Evolutionary conservation across 2,113 vertebrate genomes (phyloP).

Genomic region (Calcarius ornatus): DNA sequence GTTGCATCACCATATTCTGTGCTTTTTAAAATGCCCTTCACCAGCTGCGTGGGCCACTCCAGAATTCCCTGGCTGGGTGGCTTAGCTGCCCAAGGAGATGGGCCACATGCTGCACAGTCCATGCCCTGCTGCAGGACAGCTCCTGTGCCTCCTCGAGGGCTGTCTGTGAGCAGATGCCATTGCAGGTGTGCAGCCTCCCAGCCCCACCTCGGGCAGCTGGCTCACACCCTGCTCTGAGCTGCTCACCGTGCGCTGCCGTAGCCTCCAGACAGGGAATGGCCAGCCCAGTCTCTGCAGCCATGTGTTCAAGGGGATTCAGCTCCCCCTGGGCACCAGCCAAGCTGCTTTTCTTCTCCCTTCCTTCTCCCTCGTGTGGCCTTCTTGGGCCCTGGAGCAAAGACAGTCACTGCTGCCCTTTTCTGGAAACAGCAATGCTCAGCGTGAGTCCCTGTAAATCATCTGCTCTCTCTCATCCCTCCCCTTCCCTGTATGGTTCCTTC

Average conservation of each 20-base stretch:
- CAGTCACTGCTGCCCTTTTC: background rate
- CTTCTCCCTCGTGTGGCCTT: background rate
- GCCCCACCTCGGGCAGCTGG: background rate
- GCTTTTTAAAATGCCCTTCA: background rate
- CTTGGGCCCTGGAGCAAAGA: background rate
- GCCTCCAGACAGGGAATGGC: background rate
- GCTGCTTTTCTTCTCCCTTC: background rate
- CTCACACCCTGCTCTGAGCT: background rate
- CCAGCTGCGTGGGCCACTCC: background rate
- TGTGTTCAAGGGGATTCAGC: background rate
- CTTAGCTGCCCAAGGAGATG: background rate
- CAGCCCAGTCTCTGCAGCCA: background rate
- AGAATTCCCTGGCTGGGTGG: rapidly evolving
- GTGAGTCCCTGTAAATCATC: background rate
- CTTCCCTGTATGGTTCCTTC: background rate
- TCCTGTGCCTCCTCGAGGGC: rapidly evolving
- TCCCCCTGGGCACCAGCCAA: background rate
- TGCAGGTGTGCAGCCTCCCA: background rate
- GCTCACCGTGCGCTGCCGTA: background rate
- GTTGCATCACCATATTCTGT: background rate
- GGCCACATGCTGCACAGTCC: background rate
- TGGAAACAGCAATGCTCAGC: background rate
- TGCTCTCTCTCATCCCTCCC: background rate
- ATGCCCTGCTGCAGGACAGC: rapidly evolving
- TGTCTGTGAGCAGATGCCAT: background rate